These are phyloP conservation scores for Halcyon leucocephala DNA, from an alignment of 2,797 vertebrate species.

Conservation along the genomic window DNA sequence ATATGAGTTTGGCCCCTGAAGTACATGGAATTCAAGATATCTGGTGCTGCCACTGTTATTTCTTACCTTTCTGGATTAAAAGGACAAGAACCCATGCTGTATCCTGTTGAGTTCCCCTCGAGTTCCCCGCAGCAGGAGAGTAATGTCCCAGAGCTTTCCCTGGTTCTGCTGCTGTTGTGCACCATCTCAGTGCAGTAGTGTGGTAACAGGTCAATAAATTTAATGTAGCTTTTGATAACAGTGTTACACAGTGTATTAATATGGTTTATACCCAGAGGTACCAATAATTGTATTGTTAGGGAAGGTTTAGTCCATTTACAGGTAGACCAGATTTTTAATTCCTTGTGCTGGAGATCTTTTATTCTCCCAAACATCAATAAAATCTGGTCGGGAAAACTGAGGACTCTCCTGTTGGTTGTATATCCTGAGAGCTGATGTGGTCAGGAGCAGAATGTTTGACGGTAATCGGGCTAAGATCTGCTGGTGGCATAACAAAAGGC, in stretches of 20 bases:
- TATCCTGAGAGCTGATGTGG: background rate
- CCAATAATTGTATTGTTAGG: background rate
- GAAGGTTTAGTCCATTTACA: background rate
- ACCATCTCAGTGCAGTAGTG: background rate
- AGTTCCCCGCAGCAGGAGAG: background rate
- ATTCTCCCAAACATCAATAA: background rate
- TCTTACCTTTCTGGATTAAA: background rate
- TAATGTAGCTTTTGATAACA: background rate
- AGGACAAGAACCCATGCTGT: background rate
- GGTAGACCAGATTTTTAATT: background rate
- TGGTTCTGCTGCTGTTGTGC: background rate
- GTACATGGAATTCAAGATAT: background rate
- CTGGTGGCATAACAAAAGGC: background rate
- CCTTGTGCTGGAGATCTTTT: background rate
- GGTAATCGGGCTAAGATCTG: background rate
- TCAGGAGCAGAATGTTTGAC: rapidly evolving
- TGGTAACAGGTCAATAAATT: background rate
- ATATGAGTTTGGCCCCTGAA: background rate
- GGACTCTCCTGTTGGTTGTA: background rate
- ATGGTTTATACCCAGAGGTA: background rate
- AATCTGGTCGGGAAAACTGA: background rate
- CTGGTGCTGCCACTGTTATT: background rate
- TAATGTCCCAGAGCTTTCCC: background rate
- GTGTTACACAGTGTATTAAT: background rate
- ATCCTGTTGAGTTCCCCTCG: background rate